Base-by-base conservation (phyloP, 2,113 vertebrate species). In the Cynoglossus semilaevis region DNA sequence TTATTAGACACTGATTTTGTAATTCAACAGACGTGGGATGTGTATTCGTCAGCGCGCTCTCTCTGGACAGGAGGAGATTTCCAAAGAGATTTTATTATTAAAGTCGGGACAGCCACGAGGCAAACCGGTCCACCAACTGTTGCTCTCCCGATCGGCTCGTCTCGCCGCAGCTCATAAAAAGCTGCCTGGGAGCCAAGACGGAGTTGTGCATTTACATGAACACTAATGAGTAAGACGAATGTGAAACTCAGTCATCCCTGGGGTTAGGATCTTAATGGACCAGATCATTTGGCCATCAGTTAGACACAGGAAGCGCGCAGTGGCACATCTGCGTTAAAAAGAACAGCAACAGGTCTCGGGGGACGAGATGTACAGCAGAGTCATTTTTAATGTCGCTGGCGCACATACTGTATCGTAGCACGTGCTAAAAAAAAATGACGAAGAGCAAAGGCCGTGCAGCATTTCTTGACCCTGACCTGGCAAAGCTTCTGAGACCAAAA, bases 261-360 rank as follows among this genome's bases (percentile, higher is more conserved):
- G 57, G 79, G 70, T 45, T 22, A 43, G 11, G 49, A 41, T 74
- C 71, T 60, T 77, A 66, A 77, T 77, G 77, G 64, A 68, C 63
- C 64, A 70, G 51, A 70, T 81, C 64, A 72, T 80, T 70, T 77
- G 70, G 77, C 66, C 77, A 71, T 74, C 60, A 82, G 51, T 74
- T 54, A 81, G 54, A 64, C 59, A 65, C 46, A 45, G 41, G 45
- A 29, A 42, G 55, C 67, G 63, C 9, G 44, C 12, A 15, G 73
- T 51, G 72, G 18, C 52, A 44, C 35, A 53, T 58, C 43, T 15
- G 46, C 41, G 29, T n/a, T 63, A 72, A 29, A 72, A 29, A 16
- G 19, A 46, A 46, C 70, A 10, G 38, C 14, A 58, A 52, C 75
- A 67, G 70, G 62, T 70, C 57, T 72, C 74, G 58, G 45, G 55